These are phyloP conservation scores for Trogon surrucura DNA, from an alignment of 2,113 vertebrate species.

Conservation along the genomic window DNA sequence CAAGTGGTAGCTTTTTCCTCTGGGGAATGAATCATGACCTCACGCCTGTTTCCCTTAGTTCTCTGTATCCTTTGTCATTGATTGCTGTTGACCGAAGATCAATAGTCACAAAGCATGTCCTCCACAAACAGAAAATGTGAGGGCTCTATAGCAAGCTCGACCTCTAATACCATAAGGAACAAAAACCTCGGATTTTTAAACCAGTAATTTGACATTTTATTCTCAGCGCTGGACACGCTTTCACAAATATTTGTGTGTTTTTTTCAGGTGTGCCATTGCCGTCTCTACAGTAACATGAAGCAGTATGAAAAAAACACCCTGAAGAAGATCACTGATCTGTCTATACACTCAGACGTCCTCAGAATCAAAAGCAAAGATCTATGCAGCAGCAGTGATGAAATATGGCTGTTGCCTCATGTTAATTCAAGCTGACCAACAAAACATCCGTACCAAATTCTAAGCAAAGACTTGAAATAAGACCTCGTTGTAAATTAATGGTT, in stretches of 20 bases:
- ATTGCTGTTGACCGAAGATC: constrained; percentile 20
- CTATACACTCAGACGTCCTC: background rate
- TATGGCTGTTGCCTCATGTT: background rate
- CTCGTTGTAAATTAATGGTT: background rate
- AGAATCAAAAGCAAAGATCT: background rate
- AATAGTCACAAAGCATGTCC: background rate
- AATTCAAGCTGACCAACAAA: background rate
- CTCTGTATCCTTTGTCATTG: constrained; percentile 30
- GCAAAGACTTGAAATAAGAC: background rate
- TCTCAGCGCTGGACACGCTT: background rate
- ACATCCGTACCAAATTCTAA: background rate
- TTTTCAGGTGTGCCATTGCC: background rate
- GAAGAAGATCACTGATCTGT: background rate
- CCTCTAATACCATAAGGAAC: background rate
- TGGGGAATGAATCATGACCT: background rate
- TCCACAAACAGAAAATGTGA: background rate
- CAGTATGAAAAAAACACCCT: background rate
- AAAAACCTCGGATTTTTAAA: background rate
- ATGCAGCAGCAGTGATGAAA: background rate
- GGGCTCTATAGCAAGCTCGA: background rate
- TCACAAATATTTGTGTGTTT: background rate
- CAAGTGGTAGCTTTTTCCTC: background rate
- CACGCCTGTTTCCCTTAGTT: background rate
- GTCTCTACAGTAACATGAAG: background rate
- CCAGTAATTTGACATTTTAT: background rate